Evolutionary conservation across 1,140 invertebrate genomes (phyloP).

Genomic region (Drosophila willistoni): DNA sequence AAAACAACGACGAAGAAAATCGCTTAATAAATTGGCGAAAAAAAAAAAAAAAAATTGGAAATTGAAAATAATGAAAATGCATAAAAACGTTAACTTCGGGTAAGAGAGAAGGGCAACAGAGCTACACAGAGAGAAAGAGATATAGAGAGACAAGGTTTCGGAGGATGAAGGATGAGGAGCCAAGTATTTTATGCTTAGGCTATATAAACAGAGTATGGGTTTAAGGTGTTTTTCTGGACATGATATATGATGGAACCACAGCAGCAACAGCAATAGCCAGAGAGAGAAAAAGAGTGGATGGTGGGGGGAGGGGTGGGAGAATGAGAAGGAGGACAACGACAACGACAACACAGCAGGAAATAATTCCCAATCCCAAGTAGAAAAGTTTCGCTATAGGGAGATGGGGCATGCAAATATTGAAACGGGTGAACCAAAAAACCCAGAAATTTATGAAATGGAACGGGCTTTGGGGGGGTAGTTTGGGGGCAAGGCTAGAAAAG

Average conservation of each 20-base stretch:
- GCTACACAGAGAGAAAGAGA: not conserved
- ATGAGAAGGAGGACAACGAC: not conserved
- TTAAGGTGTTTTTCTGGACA: constrained; percentile 66
- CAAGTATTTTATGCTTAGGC: constrained; percentile 32
- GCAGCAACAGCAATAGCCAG: constrained; percentile 17
- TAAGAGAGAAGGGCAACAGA: no score
- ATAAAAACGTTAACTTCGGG: constrained; percentile 46
- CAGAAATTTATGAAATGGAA: constrained; percentile 40
- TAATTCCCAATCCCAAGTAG: constrained; percentile 61
- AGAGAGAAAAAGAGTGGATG: not conserved
- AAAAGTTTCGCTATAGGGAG: not conserved
- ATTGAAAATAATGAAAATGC: constrained; percentile 82
- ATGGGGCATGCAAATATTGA: constrained; percentile 72
- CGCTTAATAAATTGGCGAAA: constrained; percentile 65
- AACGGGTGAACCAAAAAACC: constrained; percentile 52
- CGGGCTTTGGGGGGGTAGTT: constrained; percentile 3
- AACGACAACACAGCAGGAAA: constrained; percentile 66
- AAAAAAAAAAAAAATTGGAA: constrained; percentile 56
- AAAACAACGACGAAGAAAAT: constrained; percentile 17
- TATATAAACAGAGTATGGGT: constrained; percentile 12
- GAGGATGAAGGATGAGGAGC: not conserved
- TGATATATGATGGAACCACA: constrained; percentile 76
- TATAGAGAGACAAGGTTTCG: not conserved
- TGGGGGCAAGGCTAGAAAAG: no score
- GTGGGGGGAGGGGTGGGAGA: not conserved